Evolutionary conservation across 2,797 vertebrate species (phyloP), one percentile per base, ranked within the genome.

Genomic region (Percopsis omiscomaycus): DNA sequence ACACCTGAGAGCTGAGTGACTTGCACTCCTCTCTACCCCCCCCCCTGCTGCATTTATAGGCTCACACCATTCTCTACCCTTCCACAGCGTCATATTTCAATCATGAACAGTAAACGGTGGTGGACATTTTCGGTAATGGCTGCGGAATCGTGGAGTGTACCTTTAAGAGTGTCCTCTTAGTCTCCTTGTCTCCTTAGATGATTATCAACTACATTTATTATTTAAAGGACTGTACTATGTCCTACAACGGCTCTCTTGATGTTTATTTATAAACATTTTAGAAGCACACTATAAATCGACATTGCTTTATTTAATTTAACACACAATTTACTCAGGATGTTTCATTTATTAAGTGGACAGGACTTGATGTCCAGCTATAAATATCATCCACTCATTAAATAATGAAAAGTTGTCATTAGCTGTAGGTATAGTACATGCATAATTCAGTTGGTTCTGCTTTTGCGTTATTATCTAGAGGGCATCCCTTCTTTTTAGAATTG

Each of bases 341-440:
- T 53, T 16, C 14, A 1, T 15, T 5, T 6, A 55, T 65, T 84
- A 81, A 82, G 81, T 76, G 74, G 74, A 68, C 64, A 55, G 52
- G 54, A n/a, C 42, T 61, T 56, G 14, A 52, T 42, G 16, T 67
- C 60, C 66, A 58, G 37, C 57, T 65, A 42, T 69, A 76, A 73
- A 70, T 75, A 66, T 73, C 54, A 59, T 73, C 67, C 51, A 46
- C 69, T 37, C 61, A 52, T 50, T 87, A 72, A 84, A 85, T 89
- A 73, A 86, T 87, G 84, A 59, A 89, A 5, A 16, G 55, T 29
- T 0, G 66, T 73, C 58, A 73, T 84, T 81, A 82, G 83, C 61
- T 10, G 14, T 51, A 56, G 32, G 14, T 48, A 65, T 13, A 22
- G 59, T 60, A 47, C 59, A 57, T 90, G 55, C 86, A 87, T 91